These are phyloP conservation scores for Oncorhynchus mykiss DNA, from an alignment of 2,113 vertebrate species.

Conservation along the genomic window DNA sequence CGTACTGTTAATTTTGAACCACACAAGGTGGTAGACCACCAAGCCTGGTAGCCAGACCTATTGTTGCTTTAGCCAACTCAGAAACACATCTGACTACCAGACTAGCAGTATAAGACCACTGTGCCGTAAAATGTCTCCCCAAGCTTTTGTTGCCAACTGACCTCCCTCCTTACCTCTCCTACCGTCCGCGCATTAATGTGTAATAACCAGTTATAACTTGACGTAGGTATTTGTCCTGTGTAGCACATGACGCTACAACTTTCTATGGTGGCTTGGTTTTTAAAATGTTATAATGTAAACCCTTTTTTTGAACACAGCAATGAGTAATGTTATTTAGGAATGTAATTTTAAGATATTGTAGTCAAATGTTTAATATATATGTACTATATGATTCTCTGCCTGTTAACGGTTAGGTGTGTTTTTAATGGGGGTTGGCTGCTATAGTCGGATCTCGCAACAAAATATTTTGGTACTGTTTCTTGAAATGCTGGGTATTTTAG, in stretches of 20 bases:
- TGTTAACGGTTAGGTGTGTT: slow-evolving; percentile 75
- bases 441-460: slow-evolving; percentile 69
- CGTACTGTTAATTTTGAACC: background rate
- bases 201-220: slow-evolving; percentile 66
- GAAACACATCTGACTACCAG: background rate
- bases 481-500: slow-evolving; percentile 72
- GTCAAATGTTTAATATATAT: slow-evolving; percentile 80
- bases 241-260: slow-evolving; percentile 56
- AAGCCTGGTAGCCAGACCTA: background rate
- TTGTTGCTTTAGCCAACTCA: background rate
- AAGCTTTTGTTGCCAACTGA: slow-evolving; percentile 69
- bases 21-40: background rate
- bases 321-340: slow-evolving; percentile 71
- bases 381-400: slow-evolving; percentile 68
- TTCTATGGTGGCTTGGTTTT: slow-evolving; percentile 54
- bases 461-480: slow-evolving; percentile 79
- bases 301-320: slow-evolving; percentile 62
- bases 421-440: slow-evolving; percentile 75
- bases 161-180: slow-evolving; percentile 66
- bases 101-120: slow-evolving; percentile 6
- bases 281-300: slow-evolving; percentile 32
- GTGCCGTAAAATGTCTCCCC: slow-evolving; percentile 61
- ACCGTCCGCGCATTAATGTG: slow-evolving; percentile 44
- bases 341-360: slow-evolving; percentile 78
- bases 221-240: slow-evolving; percentile 80